Percentiles rank a stretch among this genome's conserved stretches.
Conservation (phyloP, 1,140 invertebrate species). For the Galleria mellonella region DNA sequence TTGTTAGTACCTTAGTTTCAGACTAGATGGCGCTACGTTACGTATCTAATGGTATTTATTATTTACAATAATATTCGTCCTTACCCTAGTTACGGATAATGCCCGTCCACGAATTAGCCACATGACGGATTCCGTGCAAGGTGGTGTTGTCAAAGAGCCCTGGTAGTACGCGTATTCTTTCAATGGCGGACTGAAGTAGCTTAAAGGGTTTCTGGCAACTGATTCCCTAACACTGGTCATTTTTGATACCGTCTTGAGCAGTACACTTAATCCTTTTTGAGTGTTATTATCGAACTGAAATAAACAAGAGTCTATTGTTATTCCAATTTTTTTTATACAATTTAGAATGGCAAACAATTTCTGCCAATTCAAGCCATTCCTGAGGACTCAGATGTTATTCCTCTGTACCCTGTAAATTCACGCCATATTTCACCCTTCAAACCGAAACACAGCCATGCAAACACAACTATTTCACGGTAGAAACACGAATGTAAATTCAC, state of each 20-base stretch:
- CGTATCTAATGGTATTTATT: no score
- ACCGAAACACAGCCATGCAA: no score
- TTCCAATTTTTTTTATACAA: no score
- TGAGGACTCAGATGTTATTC: no score
- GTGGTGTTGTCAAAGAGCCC: conserved; percentile 43
- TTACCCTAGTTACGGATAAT: conserved; percentile 36
- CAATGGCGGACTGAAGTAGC: conserved; percentile 35
- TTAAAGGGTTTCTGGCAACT: conserved; percentile 12
- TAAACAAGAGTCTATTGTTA: neutral
- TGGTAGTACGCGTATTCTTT: conserved; percentile 42
- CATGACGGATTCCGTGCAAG: conserved; percentile 42
- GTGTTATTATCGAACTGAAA: conserved; percentile 28
- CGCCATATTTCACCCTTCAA: no score
- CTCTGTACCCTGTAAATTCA: no score
- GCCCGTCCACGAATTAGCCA: conserved; percentile 40
- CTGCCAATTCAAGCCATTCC: no score
- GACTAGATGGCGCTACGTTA: no score
- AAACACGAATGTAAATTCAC: no score
- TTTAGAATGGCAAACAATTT: no score
- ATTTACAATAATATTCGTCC: neutral
- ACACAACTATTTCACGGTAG: no score
- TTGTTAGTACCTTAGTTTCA: no score
- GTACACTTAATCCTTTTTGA: conserved; percentile 18
- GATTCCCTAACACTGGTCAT: conserved; percentile 4
- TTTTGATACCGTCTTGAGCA: conserved; percentile 10